These are phyloP conservation scores for Cheilosia variabilis DNA, from an alignment of 2,888 invertebrate species.

Conservation along the genomic window DNA sequence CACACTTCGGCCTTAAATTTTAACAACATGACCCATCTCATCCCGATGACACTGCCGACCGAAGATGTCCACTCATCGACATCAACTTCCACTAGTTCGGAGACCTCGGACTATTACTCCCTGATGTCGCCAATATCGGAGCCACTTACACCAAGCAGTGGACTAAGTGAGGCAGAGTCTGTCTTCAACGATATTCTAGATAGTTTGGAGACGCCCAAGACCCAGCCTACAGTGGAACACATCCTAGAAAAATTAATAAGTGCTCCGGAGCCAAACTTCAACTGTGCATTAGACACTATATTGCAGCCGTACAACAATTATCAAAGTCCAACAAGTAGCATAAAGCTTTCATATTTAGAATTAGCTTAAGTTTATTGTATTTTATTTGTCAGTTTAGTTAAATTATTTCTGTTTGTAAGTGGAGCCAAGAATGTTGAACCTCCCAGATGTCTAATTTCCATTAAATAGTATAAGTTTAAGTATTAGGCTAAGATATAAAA, in stretches of 20 bases:
- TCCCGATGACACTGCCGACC: slow-evolving; percentile 15
- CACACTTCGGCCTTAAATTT: slow-evolving; percentile 8
- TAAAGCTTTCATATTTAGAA: slow-evolving; percentile 11
- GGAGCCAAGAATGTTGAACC: not conserved
- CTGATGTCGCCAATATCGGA: slow-evolving; percentile 77
- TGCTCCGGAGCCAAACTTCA: slow-evolving; percentile 24
- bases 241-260: slow-evolving; percentile 37
- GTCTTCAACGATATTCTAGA: slow-evolving; percentile 52
- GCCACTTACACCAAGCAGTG: slow-evolving; percentile 79
- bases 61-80: slow-evolving; percentile 35
- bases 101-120: slow-evolving; percentile 77
- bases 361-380: not conserved
- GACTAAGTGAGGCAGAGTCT: slow-evolving; percentile 75
- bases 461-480: not conserved
- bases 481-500: slow-evolving; percentile 2
- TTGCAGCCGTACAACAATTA: slow-evolving; percentile 4
- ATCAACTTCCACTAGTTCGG: slow-evolving; percentile 23
- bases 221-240: slow-evolving; percentile 19
- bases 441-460: slow-evolving; percentile 44
- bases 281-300: slow-evolving; percentile 10
- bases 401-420: not conserved
- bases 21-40: slow-evolving; percentile 22
- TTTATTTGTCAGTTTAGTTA: not conserved
- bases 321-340: not conserved
- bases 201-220: slow-evolving; percentile 56